Percentiles rank a stretch among this genome's conserved stretches.
Conservation (phyloP, 1,140 invertebrate genomes). For the Nasonia giraulti region DNA sequence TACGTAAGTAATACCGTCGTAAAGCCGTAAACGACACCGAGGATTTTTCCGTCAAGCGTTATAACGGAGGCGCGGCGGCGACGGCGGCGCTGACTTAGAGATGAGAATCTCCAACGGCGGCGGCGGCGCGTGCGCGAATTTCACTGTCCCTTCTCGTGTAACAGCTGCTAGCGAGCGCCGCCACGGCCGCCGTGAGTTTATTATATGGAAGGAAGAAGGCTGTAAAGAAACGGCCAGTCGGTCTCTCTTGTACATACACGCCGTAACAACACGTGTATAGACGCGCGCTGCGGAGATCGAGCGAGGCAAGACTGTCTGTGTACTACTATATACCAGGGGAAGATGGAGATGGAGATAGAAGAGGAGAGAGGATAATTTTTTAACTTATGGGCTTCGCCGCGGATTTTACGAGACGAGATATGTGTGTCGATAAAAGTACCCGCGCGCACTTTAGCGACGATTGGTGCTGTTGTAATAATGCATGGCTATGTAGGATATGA, state of each 20-base stretch:
- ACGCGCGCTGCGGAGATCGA: background rate
- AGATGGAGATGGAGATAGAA: background rate
- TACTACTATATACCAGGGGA: background rate
- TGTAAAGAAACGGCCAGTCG: background rate
- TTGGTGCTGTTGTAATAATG: too few relatives aligned
- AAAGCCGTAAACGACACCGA: conserved; percentile 4
- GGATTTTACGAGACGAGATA: background rate
- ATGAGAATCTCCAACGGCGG: background rate
- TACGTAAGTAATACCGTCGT: conserved; percentile 29
- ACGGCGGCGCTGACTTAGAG: background rate
- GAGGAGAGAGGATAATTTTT: background rate
- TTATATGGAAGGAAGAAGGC: background rate
- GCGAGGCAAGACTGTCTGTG: background rate
- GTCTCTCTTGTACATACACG: background rate
- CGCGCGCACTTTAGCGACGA: background rate
- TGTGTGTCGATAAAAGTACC: conserved; percentile 25
- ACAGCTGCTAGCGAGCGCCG: background rate
- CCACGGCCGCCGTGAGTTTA: background rate
- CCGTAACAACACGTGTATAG: background rate
- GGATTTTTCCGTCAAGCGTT: background rate
- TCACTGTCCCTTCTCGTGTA: conserved; percentile 3
- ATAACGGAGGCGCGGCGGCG: conserved; percentile 15
- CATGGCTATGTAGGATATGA: background rate
- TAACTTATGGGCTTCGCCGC: background rate
- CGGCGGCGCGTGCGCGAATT: conserved; percentile 5